phyloP scores from a whole-genome alignment of 2,797 vertebrate species.

The Anguilla obscura region DNA sequence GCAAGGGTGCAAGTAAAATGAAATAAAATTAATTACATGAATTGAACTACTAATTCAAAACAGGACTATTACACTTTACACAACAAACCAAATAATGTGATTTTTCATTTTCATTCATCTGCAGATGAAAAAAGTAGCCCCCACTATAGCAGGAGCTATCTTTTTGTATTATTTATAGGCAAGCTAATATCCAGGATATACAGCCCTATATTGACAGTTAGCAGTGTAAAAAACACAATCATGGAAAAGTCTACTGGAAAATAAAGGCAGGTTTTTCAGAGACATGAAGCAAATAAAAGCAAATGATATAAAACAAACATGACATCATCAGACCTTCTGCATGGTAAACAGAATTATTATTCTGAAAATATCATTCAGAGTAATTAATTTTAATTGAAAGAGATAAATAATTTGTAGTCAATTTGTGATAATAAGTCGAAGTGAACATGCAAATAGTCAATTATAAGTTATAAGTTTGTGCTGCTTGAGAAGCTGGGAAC shows the following conservation, averaged over 20 bases:
- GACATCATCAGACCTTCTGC: slow-evolving; percentile 10
- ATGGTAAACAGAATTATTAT: slow-evolving; percentile 1
- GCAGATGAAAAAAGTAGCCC: slow-evolving; percentile 3
- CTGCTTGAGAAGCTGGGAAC: background rate
- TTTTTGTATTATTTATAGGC: slow-evolving; percentile 10
- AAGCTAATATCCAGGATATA: slow-evolving; percentile 20
- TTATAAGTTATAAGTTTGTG: slow-evolving; percentile 26
- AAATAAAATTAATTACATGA: background rate
- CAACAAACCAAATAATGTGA: background rate
- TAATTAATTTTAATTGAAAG: background rate
- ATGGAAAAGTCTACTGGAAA: slow-evolving; percentile 25
- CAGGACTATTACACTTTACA: background rate
- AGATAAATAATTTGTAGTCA: background rate
- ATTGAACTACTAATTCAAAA: background rate
- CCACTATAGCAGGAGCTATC: slow-evolving; percentile 4
- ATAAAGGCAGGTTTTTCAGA: slow-evolving; percentile 19
- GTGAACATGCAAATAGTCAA: slow-evolving; percentile 13
- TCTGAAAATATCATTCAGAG: background rate
- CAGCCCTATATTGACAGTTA: background rate
- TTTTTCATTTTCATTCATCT: background rate
- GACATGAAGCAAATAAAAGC: slow-evolving; percentile 7
- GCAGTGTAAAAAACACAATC: background rate
- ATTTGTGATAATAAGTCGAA: background rate
- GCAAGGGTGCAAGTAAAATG: background rate
- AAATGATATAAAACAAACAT: slow-evolving; percentile 17